Conservation (phyloP, 2,797 vertebrate genomes). For the Phoebastria nigripes region DNA sequence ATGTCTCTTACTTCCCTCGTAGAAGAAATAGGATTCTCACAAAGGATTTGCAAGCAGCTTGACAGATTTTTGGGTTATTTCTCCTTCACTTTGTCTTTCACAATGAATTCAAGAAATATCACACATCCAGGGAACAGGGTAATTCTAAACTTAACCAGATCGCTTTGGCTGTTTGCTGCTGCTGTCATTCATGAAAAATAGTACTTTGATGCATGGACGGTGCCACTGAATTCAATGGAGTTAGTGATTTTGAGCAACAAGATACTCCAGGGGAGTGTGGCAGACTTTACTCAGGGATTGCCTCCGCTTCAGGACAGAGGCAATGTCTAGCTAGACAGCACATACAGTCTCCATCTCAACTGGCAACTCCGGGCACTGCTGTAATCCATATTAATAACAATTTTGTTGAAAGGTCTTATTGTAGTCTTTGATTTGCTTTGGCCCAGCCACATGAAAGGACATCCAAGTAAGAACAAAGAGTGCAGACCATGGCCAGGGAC, state of each 20-base stretch:
- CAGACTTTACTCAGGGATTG: neutral
- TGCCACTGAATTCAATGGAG: neutral
- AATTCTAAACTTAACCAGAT: neutral
- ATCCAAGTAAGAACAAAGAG: slow-evolving; percentile 42
- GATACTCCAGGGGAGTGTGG: neutral
- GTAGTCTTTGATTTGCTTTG: slow-evolving; percentile 45
- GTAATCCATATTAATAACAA: slow-evolving; percentile 42
- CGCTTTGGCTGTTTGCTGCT: neutral
- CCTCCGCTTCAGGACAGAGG: neutral
- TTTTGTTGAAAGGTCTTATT: slow-evolving; percentile 47
- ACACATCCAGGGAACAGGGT: neutral
- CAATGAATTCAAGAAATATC: neutral
- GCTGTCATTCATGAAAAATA: neutral
- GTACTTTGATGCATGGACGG: neutral
- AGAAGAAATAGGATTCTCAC: neutral
- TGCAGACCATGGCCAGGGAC: neutral
- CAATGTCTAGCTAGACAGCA: neutral
- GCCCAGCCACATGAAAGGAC: neutral
- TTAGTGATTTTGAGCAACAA: neutral
- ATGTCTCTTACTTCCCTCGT: neutral
- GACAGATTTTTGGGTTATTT: neutral
- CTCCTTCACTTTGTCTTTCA: neutral
- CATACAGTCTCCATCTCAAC: neutral
- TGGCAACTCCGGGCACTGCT: neutral
- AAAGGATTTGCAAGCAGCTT: neutral